These are phyloP conservation scores for Platycheirus rosarum DNA, from an alignment of 2,888 invertebrate species.

Conservation along the genomic window DNA sequence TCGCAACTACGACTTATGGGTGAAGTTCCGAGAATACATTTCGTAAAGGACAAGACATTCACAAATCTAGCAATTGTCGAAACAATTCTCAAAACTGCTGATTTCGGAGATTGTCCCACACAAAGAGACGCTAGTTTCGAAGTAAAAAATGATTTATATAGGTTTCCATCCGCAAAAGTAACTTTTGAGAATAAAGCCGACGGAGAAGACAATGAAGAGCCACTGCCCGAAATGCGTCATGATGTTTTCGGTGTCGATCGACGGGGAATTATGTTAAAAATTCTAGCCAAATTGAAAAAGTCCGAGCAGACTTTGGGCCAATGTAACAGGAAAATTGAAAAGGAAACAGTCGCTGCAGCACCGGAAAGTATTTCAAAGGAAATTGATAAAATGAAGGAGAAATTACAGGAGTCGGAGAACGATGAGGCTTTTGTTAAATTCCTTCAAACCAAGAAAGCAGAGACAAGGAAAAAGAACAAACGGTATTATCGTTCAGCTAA, in stretches of 20 bases:
- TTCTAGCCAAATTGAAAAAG: conserved; percentile 84
- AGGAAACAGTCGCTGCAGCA: neutral
- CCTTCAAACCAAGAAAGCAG: conserved; percentile 26
- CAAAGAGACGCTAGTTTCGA: conserved; percentile 82
- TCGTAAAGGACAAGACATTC: conserved; percentile 88
- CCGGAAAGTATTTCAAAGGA: neutral
- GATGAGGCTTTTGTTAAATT: conserved; percentile 74
- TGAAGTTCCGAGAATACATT: conserved; percentile 88
- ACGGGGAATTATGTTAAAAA: conserved; percentile 85
- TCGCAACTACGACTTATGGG: conserved; percentile 89
- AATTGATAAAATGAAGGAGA: conserved; percentile 33
- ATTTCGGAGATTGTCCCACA: conserved; percentile 87
- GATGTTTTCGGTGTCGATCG: conserved; percentile 89
- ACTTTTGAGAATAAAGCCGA: conserved; percentile 60
- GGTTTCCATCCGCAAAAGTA: neutral
- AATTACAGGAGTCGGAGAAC: conserved; percentile 53
- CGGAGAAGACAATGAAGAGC: conserved; percentile 79
- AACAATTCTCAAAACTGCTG: conserved; percentile 84
- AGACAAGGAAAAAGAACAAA: conserved; percentile 76
- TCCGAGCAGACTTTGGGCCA: conserved; percentile 84
- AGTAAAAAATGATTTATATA: conserved; percentile 48
- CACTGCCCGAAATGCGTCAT: conserved; percentile 88
- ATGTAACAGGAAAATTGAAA: conserved; percentile 15
- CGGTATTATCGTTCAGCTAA: conserved; percentile 62
- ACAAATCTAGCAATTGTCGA: conserved; percentile 85